Evolutionary conservation across 2,113 vertebrate genomes (phyloP).

Genomic region (Colaptes auratus): DNA sequence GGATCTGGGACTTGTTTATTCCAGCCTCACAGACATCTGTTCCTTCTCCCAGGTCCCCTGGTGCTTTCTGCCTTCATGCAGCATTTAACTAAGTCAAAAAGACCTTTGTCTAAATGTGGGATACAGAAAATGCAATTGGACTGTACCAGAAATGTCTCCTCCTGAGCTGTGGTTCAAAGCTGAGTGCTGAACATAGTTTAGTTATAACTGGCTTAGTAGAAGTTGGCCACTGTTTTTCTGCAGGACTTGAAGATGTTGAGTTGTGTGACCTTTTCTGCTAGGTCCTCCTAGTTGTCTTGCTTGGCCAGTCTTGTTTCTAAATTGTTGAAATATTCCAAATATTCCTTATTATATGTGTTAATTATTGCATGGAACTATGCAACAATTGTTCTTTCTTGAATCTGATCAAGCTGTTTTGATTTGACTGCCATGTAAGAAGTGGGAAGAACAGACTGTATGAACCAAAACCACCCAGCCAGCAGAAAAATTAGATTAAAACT

Average conservation of each 20-base stretch:
- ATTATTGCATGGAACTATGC: not conserved
- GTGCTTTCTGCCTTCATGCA: not conserved
- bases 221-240: not conserved
- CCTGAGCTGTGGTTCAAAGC: not conserved
- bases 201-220: not conserved
- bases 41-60: not conserved
- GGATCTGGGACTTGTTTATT: constrained; percentile 27
- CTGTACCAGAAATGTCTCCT: not conserved
- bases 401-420: not conserved
- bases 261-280: not conserved
- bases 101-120: not conserved
- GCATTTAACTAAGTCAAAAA: not conserved
- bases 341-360: not conserved
- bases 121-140: not conserved
- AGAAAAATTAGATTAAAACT: constrained; percentile 41
- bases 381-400: not conserved
- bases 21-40: not conserved
- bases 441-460: not conserved
- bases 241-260: not conserved
- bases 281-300: not conserved
- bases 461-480: not conserved
- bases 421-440: not conserved
- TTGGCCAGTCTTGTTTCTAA: not conserved
- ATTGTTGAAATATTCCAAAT: not conserved
- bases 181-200: not conserved